Evolutionary conservation across 2,113 vertebrate species (phyloP).

Genomic region (Tautogolabrus adspersus): DNA sequence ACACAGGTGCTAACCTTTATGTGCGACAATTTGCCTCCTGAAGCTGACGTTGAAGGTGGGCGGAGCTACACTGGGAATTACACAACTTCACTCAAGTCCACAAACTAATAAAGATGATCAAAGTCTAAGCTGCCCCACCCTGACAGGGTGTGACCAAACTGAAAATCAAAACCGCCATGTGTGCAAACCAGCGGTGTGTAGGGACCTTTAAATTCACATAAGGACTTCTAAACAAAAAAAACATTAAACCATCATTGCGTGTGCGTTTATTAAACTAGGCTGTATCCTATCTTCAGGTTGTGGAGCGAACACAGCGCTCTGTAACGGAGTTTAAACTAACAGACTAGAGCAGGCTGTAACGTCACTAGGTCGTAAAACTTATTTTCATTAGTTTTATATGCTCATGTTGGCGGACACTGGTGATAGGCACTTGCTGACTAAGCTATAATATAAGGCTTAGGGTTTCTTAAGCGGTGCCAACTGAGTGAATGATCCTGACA

Average conservation of each 20-base stretch:
- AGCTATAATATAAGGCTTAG: background rate
- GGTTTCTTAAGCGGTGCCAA: background rate
- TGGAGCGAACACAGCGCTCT: no score
- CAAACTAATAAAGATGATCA: constrained; percentile 7
- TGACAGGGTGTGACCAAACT: background rate
- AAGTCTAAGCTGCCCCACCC: no score
- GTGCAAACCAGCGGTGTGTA: no score
- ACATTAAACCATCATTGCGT: no score
- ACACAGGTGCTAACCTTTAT: background rate
- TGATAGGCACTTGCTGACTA: background rate
- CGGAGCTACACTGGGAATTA: background rate
- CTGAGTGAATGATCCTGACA: background rate
- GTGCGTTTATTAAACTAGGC: no score
- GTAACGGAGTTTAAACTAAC: no score
- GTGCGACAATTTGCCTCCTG: background rate
- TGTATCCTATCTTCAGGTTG: no score
- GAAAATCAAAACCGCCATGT: background rate
- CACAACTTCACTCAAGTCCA: background rate
- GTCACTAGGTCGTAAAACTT: background rate
- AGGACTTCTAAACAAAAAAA: no score
- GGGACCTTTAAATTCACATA: no score
- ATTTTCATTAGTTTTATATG: background rate
- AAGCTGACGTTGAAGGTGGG: background rate
- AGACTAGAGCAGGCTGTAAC: background rate
- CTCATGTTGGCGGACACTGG: background rate